A percentile compares a stretch with the other conserved stretches of the same genome.
These are phyloP conservation scores for Seladonia tumulorum DNA, from an alignment of 2,888 invertebrate species.

Conservation along the genomic window DNA sequence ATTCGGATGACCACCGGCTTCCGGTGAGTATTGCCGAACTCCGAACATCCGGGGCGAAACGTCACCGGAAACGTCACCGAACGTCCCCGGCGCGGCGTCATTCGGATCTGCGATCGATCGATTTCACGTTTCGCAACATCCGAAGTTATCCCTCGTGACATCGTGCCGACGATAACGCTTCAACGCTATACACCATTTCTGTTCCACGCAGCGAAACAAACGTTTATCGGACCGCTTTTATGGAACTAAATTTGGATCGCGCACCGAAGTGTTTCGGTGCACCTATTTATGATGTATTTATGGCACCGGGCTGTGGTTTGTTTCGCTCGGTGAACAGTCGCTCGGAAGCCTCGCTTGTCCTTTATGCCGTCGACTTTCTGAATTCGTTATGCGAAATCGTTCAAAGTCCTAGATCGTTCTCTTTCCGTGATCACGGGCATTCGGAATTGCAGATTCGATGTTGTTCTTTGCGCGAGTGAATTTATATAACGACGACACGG, in stretches of 20 bases:
- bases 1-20: conserved; percentile 43
- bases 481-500: not conserved
- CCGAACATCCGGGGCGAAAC: not conserved
- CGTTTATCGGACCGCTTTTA: not conserved
- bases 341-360: not conserved
- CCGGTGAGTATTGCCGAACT: conserved; percentile 51
- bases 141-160: not conserved
- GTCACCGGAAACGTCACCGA: not conserved
- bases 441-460: not conserved
- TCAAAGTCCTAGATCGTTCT: not conserved
- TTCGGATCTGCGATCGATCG: not conserved
- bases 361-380: not conserved
- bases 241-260: conserved; percentile 49
- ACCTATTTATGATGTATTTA: conserved; percentile 62
- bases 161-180: not conserved
- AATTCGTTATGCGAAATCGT: not conserved
- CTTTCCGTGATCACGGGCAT: not conserved
- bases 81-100: not conserved
- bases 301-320: conserved; percentile 47
- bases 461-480: not conserved
- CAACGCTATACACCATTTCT: not conserved
- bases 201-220: not conserved
- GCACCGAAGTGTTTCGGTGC: conserved; percentile 33
- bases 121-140: conserved; percentile 9
- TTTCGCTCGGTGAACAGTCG: conserved; percentile 22